Conservation (phyloP, 2,113 vertebrate genomes). For the Morone chrysops region DNA sequence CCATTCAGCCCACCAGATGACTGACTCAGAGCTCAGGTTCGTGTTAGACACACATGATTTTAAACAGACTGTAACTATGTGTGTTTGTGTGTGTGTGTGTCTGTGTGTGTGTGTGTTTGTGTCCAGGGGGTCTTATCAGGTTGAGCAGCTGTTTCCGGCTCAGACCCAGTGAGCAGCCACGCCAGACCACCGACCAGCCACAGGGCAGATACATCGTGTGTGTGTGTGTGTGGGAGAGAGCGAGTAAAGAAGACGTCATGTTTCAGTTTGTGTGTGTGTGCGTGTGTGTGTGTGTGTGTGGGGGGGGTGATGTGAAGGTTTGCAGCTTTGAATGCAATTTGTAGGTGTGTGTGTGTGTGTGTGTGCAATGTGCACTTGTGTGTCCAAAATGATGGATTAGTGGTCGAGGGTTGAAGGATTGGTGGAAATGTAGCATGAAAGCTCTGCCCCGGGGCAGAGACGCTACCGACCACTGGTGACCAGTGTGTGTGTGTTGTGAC, state of each 20-base stretch:
- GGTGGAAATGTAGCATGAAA: slow-evolving; percentile 77
- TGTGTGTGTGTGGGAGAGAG: slow-evolving; percentile 6
- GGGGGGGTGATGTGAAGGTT: slow-evolving; percentile 16
- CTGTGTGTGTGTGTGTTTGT: slow-evolving; percentile 5
- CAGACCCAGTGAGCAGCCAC: slow-evolving; percentile 21
- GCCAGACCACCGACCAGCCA: slow-evolving; percentile 24
- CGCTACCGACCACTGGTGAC: slow-evolving; percentile 48
- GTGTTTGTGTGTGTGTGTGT: slow-evolving; percentile 27
- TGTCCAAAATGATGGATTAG: slow-evolving; percentile 71
- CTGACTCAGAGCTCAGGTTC: slow-evolving; percentile 22
- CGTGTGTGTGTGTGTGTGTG: slow-evolving; percentile 10
- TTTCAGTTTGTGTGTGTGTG: slow-evolving; percentile 6
- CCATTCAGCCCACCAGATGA: not conserved
- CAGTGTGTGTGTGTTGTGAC: slow-evolving; percentile 27
- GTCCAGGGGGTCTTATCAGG: slow-evolving; percentile 38
- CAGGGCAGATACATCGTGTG: slow-evolving; percentile 14
- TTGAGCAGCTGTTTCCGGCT: slow-evolving; percentile 55
- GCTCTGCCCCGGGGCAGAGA: slow-evolving; percentile 58
- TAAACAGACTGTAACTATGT: slow-evolving; percentile 18
- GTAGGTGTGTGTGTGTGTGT: slow-evolving; percentile 9
- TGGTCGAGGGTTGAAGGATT: slow-evolving; percentile 51
- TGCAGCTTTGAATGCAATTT: not conserved
- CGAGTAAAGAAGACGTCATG: not conserved
- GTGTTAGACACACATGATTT: slow-evolving; percentile 29
- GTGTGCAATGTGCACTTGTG: slow-evolving; percentile 5